These are phyloP conservation scores for Pogonomyrmex barbatus DNA, from an alignment of 1,140 invertebrate genomes.

Conservation along the genomic window DNA sequence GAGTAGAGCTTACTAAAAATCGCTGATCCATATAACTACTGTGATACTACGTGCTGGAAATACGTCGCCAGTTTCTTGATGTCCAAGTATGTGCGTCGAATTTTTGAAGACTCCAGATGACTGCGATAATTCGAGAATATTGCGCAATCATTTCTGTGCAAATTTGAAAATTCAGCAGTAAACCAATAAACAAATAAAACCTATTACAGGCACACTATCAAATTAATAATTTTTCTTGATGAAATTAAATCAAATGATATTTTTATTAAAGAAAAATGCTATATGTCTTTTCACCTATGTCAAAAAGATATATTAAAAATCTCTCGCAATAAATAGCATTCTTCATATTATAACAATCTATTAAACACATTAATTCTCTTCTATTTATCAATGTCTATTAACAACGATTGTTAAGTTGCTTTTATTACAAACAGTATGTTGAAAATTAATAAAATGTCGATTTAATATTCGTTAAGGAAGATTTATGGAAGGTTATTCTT, in stretches of 20 bases:
- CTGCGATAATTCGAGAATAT: conserved; percentile 37
- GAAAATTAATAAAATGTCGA: conserved; percentile 41
- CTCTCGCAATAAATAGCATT: neutral
- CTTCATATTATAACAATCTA: neutral
- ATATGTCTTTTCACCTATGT: neutral
- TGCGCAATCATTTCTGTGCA: neutral
- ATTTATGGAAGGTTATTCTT: conserved; percentile 26
- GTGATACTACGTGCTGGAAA: conserved; percentile 62
- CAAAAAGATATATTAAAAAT: conserved; percentile 12
- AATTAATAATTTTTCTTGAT: neutral
- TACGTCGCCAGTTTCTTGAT: conserved; percentile 20
- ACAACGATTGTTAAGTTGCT: conserved; percentile 2
- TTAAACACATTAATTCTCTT: neutral
- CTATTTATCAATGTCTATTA: conserved; percentile 22
- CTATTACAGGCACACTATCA: neutral
- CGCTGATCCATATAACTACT: conserved; percentile 60
- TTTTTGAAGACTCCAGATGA: conserved; percentile 43
- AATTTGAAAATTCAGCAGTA: neutral
- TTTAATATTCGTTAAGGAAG: conserved; percentile 45
- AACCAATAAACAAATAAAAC: neutral
- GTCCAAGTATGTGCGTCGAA: conserved; percentile 21
- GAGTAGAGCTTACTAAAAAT: conserved; percentile 45
- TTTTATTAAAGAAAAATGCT: neutral
- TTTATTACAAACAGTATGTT: conserved; percentile 2
- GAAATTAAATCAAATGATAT: neutral